A percentile compares a stretch with the other conserved stretches of the same genome.
These are phyloP conservation scores for Carassius auratus DNA, from an alignment of 2,113 vertebrate species.

Conservation along the genomic window DNA sequence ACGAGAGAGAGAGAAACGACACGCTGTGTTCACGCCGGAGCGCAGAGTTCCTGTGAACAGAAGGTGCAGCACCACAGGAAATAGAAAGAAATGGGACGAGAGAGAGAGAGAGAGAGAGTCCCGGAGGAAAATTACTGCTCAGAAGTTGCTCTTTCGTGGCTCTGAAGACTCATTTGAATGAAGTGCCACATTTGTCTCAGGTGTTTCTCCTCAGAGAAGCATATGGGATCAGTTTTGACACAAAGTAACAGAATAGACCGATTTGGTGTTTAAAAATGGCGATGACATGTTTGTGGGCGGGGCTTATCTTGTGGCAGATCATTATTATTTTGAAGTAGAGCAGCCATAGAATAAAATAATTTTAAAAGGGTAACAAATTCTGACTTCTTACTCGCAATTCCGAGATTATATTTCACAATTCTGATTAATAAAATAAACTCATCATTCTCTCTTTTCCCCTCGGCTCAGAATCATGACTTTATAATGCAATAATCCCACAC, in stretches of 20 bases:
- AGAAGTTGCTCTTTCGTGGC: neutral
- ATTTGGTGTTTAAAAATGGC: too few relatives aligned
- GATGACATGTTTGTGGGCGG: too few relatives aligned
- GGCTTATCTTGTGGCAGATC: too few relatives aligned
- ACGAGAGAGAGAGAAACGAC: slow-evolving; percentile 58
- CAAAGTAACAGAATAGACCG: neutral
- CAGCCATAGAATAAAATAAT: too few relatives aligned
- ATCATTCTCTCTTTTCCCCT: too few relatives aligned
- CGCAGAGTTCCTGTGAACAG: slow-evolving; percentile 69
- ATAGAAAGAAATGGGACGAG: neutral
- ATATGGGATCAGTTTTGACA: neutral
- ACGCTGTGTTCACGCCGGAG: neutral
- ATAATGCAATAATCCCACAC: too few relatives aligned
- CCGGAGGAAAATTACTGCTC: neutral
- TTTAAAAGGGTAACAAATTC: too few relatives aligned
- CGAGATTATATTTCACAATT: too few relatives aligned
- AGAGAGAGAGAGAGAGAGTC: neutral
- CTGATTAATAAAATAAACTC: too few relatives aligned
- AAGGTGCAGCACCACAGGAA: slow-evolving; percentile 67
- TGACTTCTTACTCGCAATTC: too few relatives aligned
- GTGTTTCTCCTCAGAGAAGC: neutral
- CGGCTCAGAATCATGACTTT: too few relatives aligned
- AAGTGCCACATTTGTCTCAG: neutral
- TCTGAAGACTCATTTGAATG: neutral
- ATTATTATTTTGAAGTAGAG: too few relatives aligned